phyloP scores from a whole-genome alignment of 92 coral and sea anemone genomes.

The Meandrina meandrites region DNA sequence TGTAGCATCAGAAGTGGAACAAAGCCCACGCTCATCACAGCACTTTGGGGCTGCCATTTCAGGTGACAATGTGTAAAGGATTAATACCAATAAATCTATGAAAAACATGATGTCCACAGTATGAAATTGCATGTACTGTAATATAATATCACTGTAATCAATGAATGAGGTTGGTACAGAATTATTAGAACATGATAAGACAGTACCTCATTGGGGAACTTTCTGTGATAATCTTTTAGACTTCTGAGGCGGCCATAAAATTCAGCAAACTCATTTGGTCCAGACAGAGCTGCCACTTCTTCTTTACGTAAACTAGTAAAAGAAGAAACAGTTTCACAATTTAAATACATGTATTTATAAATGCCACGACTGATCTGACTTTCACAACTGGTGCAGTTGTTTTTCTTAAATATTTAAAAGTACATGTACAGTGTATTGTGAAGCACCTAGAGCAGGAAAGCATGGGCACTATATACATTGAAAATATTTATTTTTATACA shows the following conservation, averaged over 20 bases:
- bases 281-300: constrained; percentile 92
- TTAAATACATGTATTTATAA: too few relatives aligned
- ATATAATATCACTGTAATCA: not conserved
- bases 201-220: constrained; percentile 94
- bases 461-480: too few relatives aligned
- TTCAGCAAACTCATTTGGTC: constrained; percentile 99
- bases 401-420: too few relatives aligned
- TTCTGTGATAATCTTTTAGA: constrained; percentile 93
- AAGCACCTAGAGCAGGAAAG: too few relatives aligned
- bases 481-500: too few relatives aligned
- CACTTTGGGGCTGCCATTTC: too few relatives aligned
- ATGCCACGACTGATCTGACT: too few relatives aligned
- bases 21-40: too few relatives aligned
- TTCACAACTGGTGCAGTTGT: not conserved
- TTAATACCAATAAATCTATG: not conserved
- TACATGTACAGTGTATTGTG: too few relatives aligned
- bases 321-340: constrained; percentile 5
- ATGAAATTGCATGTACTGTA: too few relatives aligned
- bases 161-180: not conserved
- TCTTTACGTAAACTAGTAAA: constrained; percentile 81
- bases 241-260: constrained; percentile 90
- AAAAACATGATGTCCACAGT: not conserved
- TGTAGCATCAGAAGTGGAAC: too few relatives aligned
- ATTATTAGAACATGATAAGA: not conserved
- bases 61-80: too few relatives aligned